phyloP scores from a whole-genome alignment of 2,888 invertebrate species.

The Ophonus ardosiacus region DNA sequence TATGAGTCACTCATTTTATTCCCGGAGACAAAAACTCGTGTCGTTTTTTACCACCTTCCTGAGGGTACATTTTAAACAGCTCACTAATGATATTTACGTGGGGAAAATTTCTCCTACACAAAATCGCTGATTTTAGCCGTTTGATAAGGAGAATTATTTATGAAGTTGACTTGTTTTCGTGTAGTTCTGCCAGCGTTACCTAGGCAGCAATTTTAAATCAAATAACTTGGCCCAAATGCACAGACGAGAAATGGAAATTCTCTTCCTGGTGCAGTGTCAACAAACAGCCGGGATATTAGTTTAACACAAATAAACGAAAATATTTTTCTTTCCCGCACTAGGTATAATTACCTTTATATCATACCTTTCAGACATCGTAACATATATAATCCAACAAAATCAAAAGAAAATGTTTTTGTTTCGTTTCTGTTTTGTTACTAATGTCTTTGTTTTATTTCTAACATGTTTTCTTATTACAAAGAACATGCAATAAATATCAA shows the following conservation, averaged over 20 bases:
- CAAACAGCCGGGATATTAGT: slow-evolving; percentile 6
- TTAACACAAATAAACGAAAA: slow-evolving; percentile 8
- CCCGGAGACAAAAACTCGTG: slow-evolving; percentile 43
- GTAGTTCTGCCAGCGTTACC: slow-evolving; percentile 15
- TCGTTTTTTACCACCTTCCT: slow-evolving; percentile 38
- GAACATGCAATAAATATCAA: not conserved
- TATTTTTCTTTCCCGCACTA: slow-evolving; percentile 8
- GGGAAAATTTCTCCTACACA: slow-evolving; percentile 42
- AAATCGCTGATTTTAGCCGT: slow-evolving; percentile 41
- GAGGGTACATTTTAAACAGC: slow-evolving; percentile 49
- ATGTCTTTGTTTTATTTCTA: slow-evolving; percentile 1
- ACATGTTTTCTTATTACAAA: not conserved
- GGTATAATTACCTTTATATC: not conserved
- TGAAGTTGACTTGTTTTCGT: slow-evolving; percentile 54
- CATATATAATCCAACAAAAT: not conserved
- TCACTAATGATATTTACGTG: slow-evolving; percentile 53
- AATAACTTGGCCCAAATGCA: not conserved
- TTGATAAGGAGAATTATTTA: slow-evolving; percentile 53
- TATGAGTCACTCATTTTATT: slow-evolving; percentile 48
- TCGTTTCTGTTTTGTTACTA: not conserved
- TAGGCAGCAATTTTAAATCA: slow-evolving; percentile 15
- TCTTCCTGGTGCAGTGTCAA: slow-evolving; percentile 4
- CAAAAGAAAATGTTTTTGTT: not conserved
- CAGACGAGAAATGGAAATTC: not conserved
- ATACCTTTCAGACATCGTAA: not conserved